Conservation (phyloP, 2,888 invertebrate species). For the Drosophila ustulata region DNA sequence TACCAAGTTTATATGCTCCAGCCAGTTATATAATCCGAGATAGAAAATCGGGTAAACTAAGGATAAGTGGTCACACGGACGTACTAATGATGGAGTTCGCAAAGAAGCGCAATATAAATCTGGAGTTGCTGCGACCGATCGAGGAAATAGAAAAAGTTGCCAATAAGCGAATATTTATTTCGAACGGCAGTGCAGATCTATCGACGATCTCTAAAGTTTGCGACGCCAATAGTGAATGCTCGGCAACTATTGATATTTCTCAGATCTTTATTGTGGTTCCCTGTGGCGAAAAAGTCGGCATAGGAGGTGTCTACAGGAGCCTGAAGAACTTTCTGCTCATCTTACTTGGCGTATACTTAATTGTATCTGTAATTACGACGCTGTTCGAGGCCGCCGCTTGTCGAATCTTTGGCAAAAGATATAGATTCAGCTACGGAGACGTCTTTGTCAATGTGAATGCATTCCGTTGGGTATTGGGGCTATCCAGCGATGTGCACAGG, state of each 20-base stretch:
- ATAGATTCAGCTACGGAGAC: slow-evolving; percentile 9
- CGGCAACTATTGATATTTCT: too few relatives aligned
- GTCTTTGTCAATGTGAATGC: slow-evolving; percentile 36
- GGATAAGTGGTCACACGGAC: neutral
- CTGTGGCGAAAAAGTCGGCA: slow-evolving; percentile 24
- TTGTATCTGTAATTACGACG: slow-evolving; percentile 28
- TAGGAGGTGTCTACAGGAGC: slow-evolving; percentile 23
- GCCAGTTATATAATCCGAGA: neutral
- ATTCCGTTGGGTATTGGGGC: slow-evolving; percentile 33
- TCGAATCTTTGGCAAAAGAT: neutral
- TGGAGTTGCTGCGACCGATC: neutral
- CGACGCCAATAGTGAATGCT: too few relatives aligned
- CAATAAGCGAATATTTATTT: too few relatives aligned
- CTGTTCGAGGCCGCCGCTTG: slow-evolving; percentile 7
- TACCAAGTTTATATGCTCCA: neutral
- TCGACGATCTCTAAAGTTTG: too few relatives aligned
- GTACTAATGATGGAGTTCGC: slow-evolving; percentile 22
- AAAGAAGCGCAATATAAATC: slow-evolving; percentile 5
- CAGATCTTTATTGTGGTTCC: slow-evolving; percentile 37
- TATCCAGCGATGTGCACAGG: slow-evolving; percentile 17
- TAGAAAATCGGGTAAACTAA: neutral
- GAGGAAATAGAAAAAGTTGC: too few relatives aligned
- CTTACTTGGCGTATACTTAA: slow-evolving; percentile 29
- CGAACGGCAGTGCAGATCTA: neutral
- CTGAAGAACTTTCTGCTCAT: slow-evolving; percentile 1